Evolutionary conservation across 2,888 invertebrate genomes (phyloP), one percentile per base, ranked within the genome.

Genomic region (Platycnemis pennipes): DNA sequence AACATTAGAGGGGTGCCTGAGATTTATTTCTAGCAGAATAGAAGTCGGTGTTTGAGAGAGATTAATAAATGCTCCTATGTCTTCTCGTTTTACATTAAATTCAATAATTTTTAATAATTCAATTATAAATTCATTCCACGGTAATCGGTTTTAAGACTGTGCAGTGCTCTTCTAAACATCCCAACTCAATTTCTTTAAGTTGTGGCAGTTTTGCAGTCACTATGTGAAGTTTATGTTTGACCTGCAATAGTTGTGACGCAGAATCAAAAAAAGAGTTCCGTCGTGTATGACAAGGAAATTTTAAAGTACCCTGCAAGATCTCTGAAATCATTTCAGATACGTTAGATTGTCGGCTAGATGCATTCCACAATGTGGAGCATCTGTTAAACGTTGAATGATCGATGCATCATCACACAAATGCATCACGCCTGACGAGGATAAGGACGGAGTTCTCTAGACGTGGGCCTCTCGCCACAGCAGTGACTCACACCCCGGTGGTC

Each of bases 31-130:
- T 86, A 86, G 44, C 37, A 86, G 85, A 8, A 86, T 42, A 86
- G 19, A 42, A 86, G 85, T 86, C 85, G 1, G 85, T 37, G 31
- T 86, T 86, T 86, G 44, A 86, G 85, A 86, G 85, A 86, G 44
- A 86, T 37, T 37, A 86, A 86, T 86, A 22, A 37, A 42, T 8
- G 85, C 37, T 11, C 31, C 37, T 37, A 86, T 37, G 85, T 86
- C 31, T 86, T 86, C 37, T 86, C 85, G 22, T 86, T 86, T 37
- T 86, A 37, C 85, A 86, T 86, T 86, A 37, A 86, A 86, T 86
- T 16, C 19, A 86, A 37, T 8, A 37, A n/a, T n/a, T n/a, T n/a
- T n/a, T n/a, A n/a, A n/a, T n/a, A n/a, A n/a, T n/a, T n/a, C n/a
- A n/a, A n/a, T n/a, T n/a, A n/a, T n/a, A n/a, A n/a, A n/a, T n/a